Base-by-base conservation (phyloP, 2,888 invertebrate species). In the Scaeva pyrastri region DNA sequence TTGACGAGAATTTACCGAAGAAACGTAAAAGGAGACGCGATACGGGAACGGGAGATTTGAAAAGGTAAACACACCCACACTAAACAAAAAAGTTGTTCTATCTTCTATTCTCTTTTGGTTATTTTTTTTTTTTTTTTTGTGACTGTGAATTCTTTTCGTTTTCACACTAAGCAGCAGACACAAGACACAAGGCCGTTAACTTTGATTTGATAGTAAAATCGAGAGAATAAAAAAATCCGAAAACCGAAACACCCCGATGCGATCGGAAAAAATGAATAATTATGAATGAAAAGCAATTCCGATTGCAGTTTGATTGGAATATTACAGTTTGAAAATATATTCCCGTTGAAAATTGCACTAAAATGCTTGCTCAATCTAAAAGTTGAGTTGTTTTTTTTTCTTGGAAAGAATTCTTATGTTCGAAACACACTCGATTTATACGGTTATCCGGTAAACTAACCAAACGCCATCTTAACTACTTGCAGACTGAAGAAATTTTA, bases 51-150 rank as follows among this genome's bases (percentile, higher is more conserved):
- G 26, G 43, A 48, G 12, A 81, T 55, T 72, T 64, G 23, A 52
- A 82, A 77, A 77, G 70, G 82, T 86, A 86, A 86, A 86, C 86
- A 86, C 86, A 86, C 86, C 86, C 74, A 78, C 86, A 82, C 86
- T 82, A 82, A 66, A 66, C 77, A 73, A 70, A 77, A 70, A 60
- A 73, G 55, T 72, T 55, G 72, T 48, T 72, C 36, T 41, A 50
- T 52, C 50, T 48, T 43, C 41, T 45, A 43, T 8, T 31, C 31
- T 31, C 31, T 31, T 31, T 31, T 31, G 31, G 31, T 31, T 31
- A 6, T 31, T 7, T 6, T 43, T 43, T 68, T 52, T 23, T 4
- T 5, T 31, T 23, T 23, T 55, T 55, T 43, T 52, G 2, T 23
- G 31, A 16, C 4, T 77, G 66, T 41, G 48, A 70, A 56, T 80